Conservation (phyloP, 2,113 vertebrate species). For the Ciconia boyciana region DNA sequence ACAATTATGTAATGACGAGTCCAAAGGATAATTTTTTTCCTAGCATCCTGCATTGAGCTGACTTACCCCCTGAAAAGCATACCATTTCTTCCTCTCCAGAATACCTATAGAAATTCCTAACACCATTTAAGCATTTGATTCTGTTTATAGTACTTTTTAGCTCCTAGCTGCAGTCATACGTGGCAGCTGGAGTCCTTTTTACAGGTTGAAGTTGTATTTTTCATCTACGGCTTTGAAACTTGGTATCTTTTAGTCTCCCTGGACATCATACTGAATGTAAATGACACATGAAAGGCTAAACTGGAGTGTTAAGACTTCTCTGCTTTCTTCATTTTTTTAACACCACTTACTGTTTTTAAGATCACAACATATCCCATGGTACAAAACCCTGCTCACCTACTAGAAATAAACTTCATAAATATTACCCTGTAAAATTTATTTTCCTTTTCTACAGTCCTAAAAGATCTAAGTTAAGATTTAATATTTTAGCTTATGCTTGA, state of each 20-base stretch:
- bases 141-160: neutral
- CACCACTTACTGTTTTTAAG: neutral
- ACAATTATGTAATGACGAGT: neutral
- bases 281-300: neutral
- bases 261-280: neutral
- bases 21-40: neutral
- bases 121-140: accelerated
- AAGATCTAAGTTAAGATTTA: neutral
- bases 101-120: neutral
- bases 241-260: neutral
- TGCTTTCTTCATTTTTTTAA: neutral
- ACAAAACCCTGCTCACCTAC: neutral
- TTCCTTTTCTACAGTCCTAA: neutral
- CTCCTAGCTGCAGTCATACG: neutral
- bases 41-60: neutral
- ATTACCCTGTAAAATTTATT: neutral
- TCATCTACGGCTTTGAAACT: neutral
- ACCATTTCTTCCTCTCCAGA: neutral
- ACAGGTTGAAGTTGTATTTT: neutral
- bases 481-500: neutral
- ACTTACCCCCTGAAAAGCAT: neutral
- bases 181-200: neutral
- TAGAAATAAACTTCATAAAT: neutral
- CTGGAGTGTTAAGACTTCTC: neutral
- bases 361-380: neutral